Evolutionary conservation across 2,888 invertebrate genomes (phyloP).

Genomic region (Chrysotoxum bicinctum): DNA sequence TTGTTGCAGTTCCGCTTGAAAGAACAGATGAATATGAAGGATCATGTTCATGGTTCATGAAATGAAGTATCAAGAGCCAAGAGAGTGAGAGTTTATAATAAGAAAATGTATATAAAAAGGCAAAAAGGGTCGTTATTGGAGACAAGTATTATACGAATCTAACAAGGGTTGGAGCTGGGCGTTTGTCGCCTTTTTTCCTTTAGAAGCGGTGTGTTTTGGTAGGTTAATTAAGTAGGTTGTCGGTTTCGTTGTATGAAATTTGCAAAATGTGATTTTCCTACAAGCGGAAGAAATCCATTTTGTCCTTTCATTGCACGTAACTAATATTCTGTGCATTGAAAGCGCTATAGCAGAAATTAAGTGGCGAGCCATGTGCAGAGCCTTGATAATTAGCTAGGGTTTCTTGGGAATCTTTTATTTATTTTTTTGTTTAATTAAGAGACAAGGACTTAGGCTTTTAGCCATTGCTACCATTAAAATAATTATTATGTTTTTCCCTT

Average conservation of each 20-base stretch:
- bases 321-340: background rate
- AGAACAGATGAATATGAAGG: constrained; percentile 36
- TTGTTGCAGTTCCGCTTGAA: constrained; percentile 48
- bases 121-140: constrained; percentile 50
- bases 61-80: background rate
- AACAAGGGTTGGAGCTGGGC: background rate
- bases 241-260: constrained; percentile 5
- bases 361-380: constrained; percentile 6
- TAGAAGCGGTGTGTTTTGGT: constrained; percentile 36
- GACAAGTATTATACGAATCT: constrained; percentile 4
- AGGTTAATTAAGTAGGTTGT: constrained; percentile 44
- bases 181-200: background rate
- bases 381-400: constrained; percentile 34
- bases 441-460: background rate
- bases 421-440: background rate
- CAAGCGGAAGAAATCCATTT: background rate
- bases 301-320: constrained; percentile 22
- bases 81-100: constrained; percentile 42
- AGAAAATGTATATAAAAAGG: constrained; percentile 49
- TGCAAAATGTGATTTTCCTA: constrained; percentile 3
- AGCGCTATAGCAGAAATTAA: constrained; percentile 28
- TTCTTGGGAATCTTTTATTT: background rate
- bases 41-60: constrained; percentile 7
- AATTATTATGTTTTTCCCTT: background rate
- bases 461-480: background rate